Evolutionary conservation across 2,888 invertebrate species (phyloP).

Genomic region (Halocaridina rubra): DNA sequence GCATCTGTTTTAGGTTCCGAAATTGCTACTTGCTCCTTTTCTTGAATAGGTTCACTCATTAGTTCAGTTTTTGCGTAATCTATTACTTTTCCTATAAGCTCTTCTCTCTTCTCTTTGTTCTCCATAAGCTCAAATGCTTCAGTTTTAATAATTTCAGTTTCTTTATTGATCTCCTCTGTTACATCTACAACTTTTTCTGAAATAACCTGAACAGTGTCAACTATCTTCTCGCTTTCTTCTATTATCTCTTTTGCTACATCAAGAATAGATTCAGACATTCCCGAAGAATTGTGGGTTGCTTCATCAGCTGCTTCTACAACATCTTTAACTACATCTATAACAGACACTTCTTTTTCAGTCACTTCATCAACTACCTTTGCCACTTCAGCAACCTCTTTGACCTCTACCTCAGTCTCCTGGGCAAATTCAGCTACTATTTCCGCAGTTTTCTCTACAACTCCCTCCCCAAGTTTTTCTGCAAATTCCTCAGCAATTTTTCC

Average conservation of each 20-base stretch:
- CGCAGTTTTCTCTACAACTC: conserved; percentile 9
- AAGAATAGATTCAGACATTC: background rate
- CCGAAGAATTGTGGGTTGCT: conserved; percentile 4
- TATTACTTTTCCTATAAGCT: conserved; percentile 15
- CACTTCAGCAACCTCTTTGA: background rate
- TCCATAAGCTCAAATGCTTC: background rate
- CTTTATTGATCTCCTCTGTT: background rate
- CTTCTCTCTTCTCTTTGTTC: conserved; percentile 22
- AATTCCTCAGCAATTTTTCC: conserved; percentile 5
- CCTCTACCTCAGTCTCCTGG: background rate
- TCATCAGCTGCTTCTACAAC: background rate
- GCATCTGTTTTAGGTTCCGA: too few relatives aligned
- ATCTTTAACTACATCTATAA: background rate
- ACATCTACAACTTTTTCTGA: background rate
- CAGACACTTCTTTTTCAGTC: conserved; percentile 11
- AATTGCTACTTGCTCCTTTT: background rate
- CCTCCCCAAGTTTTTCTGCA: background rate
- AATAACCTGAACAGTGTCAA: background rate
- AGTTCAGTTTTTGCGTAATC: background rate
- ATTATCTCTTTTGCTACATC: background rate
- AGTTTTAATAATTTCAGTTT: background rate
- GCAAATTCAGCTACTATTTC: background rate
- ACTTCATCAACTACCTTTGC: conserved; percentile 18
- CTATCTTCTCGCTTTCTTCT: background rate
- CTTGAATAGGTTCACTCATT: background rate